These are phyloP conservation scores for Caenorhabditis sulstoni DNA, from an alignment of 2,888 invertebrate genomes.

Conservation along the genomic window DNA sequence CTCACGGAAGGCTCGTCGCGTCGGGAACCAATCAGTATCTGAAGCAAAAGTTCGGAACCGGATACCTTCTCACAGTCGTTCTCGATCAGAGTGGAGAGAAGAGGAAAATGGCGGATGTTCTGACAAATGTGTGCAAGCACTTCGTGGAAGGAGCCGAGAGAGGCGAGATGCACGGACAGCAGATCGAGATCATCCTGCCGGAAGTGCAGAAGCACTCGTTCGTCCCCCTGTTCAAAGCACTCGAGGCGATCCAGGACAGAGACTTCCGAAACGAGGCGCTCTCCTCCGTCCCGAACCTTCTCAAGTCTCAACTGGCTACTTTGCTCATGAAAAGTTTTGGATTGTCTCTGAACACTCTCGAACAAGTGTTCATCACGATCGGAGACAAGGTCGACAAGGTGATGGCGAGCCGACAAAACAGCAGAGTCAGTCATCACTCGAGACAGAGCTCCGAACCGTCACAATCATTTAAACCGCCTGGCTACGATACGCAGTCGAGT, in stretches of 20 bases:
- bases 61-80: conserved; percentile 73
- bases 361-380: conserved; percentile 67
- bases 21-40: conserved; percentile 72
- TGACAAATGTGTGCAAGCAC: conserved; percentile 33
- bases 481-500: conserved; percentile 56
- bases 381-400: conserved; percentile 54
- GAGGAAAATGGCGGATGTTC: conserved; percentile 28
- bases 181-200: conserved; percentile 58
- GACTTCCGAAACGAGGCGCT: conserved; percentile 33
- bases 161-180: conserved; percentile 59
- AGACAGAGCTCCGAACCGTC: conserved; percentile 19
- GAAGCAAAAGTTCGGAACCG: conserved; percentile 74
- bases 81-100: conserved; percentile 45
- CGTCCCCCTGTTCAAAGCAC: conserved; percentile 35
- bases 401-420: conserved; percentile 49
- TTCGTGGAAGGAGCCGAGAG: conserved; percentile 38
- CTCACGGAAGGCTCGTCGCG: conserved; percentile 71
- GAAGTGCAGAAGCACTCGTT: conserved; percentile 37
- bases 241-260: conserved; percentile 50
- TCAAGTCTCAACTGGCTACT: conserved; percentile 37
- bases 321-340: conserved; percentile 67
- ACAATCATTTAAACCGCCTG: conserved; percentile 15
- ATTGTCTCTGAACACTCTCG: conserved; percentile 73
- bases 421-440: conserved; percentile 28
- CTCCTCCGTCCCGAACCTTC: conserved; percentile 20